Base-by-base conservation (phyloP, 2,797 vertebrate genomes). In the Ambastaia sidthimunki region DNA sequence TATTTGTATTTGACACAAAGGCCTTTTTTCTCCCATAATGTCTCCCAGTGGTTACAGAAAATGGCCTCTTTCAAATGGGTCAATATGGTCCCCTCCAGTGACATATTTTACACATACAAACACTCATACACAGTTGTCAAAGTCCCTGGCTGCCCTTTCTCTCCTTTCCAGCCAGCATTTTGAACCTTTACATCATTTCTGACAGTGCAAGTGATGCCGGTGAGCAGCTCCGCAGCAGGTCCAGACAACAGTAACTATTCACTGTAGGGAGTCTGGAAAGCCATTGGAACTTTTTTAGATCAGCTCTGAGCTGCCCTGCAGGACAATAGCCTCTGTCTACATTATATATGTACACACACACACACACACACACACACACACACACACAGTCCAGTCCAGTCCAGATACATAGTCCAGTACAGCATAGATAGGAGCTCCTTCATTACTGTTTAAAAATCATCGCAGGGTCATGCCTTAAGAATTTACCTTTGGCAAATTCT, bases 41-140 rank as follows among this genome's bases (percentile, higher is more conserved):
- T 59, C 10, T 12, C 12, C 21, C 21, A 57, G 55, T 21, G 5
- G 19, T 25, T 25, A 12, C 11, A 59, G 10, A 59, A 12, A 21
- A 59, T 59, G 55, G 10, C 54, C 19, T 59, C 12, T 25, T 59
- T 59, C 55, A 59, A n/a, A 23, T 23, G 54, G 19, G 55, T 59
- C 7, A 31, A 31, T 63, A 16, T 34, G 28, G 15, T 25, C 15
- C 15, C 60, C 60, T 31, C 25, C 13, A 18, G 60, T 18, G 60
- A 34, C 16, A 34, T 31, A 16, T 34, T 63, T 60, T 16, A 60
- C 23, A 60, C 57, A 63, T 62, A 62, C 59, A 62, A 62, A 62
- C 59, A 18, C 28, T 9, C 15, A 5, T 31, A 34, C 59, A 55
- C 52, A 13, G 21, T 12, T 59, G 23, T 59, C 21, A 59, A 55